phyloP scores from a whole-genome alignment of 2,113 vertebrate species.

The Nerophis ophidion region DNA sequence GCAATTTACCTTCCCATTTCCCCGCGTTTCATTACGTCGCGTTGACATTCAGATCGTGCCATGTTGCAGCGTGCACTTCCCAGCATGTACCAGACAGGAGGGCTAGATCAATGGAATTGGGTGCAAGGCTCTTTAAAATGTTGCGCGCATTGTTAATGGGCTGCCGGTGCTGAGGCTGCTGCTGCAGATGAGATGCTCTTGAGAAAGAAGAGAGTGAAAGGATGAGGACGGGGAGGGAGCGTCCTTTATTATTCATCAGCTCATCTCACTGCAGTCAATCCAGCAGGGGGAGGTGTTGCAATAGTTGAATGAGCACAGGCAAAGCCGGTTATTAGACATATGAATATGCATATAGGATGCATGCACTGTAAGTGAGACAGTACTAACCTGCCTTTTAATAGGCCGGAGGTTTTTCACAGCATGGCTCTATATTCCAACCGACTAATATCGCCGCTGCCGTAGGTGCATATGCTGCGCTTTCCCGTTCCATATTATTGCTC shows the following conservation, averaged over 20 bases:
- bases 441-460: background rate
- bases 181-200: constrained; percentile 1
- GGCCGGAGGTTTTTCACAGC: constrained; percentile 4
- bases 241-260: constrained; percentile 56
- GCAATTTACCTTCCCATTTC: constrained; percentile 20
- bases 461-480: constrained; percentile 10
- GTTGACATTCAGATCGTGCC: constrained; percentile 15
- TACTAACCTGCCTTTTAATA: constrained; percentile 19
- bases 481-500: constrained; percentile 27
- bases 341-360: background rate
- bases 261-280: constrained; percentile 66
- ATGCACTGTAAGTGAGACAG: background rate
- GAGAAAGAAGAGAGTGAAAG: constrained; percentile 2
- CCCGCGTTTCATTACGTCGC: constrained; percentile 16
- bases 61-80: constrained; percentile 10
- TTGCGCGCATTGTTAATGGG: background rate
- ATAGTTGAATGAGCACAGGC: constrained; percentile 60
- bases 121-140: background rate
- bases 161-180: background rate
- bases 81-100: constrained; percentile 9
- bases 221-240: constrained; percentile 1
- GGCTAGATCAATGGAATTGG: background rate
- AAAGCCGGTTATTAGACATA: constrained; percentile 13
- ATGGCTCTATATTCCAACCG: constrained; percentile 4
- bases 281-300: constrained; percentile 86